Evolutionary conservation across 2,888 invertebrate species (phyloP), one percentile per base, ranked within the genome.

Genomic region (Serripes groenlandicus): DNA sequence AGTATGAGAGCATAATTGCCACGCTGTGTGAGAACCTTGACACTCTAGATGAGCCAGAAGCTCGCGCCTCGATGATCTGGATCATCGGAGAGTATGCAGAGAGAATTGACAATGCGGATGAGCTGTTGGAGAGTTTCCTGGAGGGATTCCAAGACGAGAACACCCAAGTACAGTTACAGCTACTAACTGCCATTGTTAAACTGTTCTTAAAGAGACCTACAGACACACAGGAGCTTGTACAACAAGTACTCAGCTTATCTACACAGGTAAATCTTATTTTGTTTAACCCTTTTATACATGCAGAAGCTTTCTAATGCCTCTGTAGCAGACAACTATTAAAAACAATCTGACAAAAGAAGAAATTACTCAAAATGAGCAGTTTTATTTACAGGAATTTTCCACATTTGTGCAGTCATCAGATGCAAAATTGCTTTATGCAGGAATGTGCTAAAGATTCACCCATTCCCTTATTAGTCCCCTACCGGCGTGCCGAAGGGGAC

Each of bases 1-100:
- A 99, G 95, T 99, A 99, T 94, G 99, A 99, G 95, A 99, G 99
- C 95, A 99, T 99, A 93, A 99, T 99, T 94, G 99, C 99, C 84
- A 99, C 99, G 0, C 96, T 99, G 7, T 99, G 99, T 95, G 99
- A 99, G 95, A 99, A 99, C 95, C 95, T 99, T 89, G 99, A 99
- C 93, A 99, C 99, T 0, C 95, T 99, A 82, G 99, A 99, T 94
- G 99, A 99, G 94, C 99, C 99, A 0, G 99, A 99, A 94, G 99
- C 99, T 0, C 92, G 99, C 90, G 99, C 99, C 4, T 98, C 98
- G 9, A 99, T 99, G 99, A 99, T 96, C 89, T 96, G 96, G 96
- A 96, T 96, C 87, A 96, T 96, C 91, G 99, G 99, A 28, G 99
- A 99, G 95, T 99, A 99, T 95, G 99, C 99, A 0, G 99, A 99